These are phyloP conservation scores for Odocoileus hemionus DNA, from an alignment of 2,113 vertebrate species.

Conservation along the genomic window DNA sequence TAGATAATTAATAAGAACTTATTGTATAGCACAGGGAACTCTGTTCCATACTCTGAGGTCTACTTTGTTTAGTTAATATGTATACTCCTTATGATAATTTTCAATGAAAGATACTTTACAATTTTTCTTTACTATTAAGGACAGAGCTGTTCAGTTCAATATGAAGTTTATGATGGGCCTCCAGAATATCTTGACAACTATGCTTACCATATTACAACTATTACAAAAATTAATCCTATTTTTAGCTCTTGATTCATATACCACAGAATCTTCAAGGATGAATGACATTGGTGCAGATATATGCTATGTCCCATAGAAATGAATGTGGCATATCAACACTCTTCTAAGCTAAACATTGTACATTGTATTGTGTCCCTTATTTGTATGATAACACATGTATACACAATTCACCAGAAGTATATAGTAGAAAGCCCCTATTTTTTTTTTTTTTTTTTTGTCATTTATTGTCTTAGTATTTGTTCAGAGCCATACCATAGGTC, in stretches of 20 bases:
- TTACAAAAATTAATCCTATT: neutral
- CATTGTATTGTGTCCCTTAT: neutral
- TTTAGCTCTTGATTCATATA: neutral
- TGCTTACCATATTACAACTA: neutral
- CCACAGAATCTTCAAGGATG: neutral
- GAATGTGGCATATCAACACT: neutral
- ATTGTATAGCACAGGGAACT: neutral
- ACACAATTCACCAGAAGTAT: neutral
- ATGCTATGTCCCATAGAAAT: neutral
- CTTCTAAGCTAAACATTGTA: neutral
- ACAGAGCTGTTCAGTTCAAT: neutral
- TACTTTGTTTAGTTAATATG: neutral
- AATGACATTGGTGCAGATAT: neutral
- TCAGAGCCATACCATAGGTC: neutral
- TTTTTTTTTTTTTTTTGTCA: neutral
- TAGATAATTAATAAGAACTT: neutral
- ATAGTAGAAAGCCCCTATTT: neutral
- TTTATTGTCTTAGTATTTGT: neutral
- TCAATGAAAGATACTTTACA: neutral
- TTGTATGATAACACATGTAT: neutral
- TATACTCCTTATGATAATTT: neutral
- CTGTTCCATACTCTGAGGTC: neutral
- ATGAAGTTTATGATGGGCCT: neutral
- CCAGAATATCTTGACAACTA: neutral
- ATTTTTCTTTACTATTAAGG: neutral